Percentiles rank a stretch among this genome's conserved stretches.
phyloP scores from a whole-genome alignment of 2,888 invertebrate species.

The Julus scandinavius region DNA sequence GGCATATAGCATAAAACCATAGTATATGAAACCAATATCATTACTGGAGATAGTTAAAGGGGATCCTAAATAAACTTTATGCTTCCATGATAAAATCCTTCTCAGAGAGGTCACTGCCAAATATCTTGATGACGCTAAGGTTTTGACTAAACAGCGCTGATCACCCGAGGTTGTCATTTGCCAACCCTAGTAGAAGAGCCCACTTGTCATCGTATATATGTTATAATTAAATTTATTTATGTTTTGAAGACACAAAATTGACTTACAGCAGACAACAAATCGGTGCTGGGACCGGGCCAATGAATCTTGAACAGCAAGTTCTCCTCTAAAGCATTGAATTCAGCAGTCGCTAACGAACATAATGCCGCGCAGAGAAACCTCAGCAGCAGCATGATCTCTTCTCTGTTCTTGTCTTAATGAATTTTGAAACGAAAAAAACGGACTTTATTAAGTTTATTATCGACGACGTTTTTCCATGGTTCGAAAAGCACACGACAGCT shows the following conservation, averaged over 20 bases:
- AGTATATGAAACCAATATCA: too few relatives aligned
- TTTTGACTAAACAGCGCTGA: too few relatives aligned
- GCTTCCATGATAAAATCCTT: too few relatives aligned
- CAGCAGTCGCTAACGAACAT: background rate
- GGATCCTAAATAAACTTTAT: too few relatives aligned
- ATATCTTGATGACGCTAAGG: too few relatives aligned
- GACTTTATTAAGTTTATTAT: background rate
- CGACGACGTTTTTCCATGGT: conserved; percentile 15
- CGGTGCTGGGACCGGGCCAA: conserved; percentile 51
- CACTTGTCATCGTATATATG: background rate
- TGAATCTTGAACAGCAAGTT: conserved; percentile 52
- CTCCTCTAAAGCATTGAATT: conserved; percentile 55
- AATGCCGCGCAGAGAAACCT: background rate
- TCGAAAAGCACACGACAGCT: background rate
- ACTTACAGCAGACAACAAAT: conserved; percentile 6
- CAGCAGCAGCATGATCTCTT: background rate
- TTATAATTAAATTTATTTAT: too few relatives aligned
- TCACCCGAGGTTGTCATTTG: background rate
- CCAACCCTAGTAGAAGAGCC: background rate
- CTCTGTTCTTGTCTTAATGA: background rate
- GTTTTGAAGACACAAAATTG: too few relatives aligned
- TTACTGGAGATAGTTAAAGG: too few relatives aligned
- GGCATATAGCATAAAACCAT: too few relatives aligned
- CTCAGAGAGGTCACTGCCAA: too few relatives aligned
- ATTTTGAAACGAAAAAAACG: background rate